Evolutionary conservation across 2,797 vertebrate genomes (phyloP).

Genomic region (Gymnoscopelus braueri): DNA sequence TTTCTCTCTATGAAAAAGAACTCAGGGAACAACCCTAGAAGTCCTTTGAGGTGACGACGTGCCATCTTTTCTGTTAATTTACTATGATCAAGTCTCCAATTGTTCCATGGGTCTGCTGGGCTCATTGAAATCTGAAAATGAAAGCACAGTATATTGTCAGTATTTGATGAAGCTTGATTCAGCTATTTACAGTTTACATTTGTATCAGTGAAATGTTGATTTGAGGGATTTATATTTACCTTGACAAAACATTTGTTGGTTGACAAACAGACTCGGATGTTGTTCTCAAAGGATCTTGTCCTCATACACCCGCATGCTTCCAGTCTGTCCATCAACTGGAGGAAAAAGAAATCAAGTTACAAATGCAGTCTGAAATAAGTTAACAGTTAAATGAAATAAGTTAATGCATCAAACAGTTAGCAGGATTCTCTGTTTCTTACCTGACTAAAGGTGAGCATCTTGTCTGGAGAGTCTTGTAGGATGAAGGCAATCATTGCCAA

Average conservation of each 20-base stretch:
- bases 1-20: conserved; percentile 30
- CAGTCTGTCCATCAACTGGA: no score
- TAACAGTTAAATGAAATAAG: not conserved
- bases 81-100: conserved; percentile 33
- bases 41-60: conserved; percentile 76
- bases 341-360: not conserved
- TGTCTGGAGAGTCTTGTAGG: conserved; percentile 71
- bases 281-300: no score
- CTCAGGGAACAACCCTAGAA: conserved; percentile 70
- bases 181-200: no score
- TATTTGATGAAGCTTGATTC: no score
- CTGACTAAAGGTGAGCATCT: conserved; percentile 76
- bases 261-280: no score
- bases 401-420: no score
- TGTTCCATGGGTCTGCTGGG: conserved; percentile 6
- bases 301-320: conserved; percentile 20
- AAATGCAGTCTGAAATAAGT: not conserved
- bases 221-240: not conserved
- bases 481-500: conserved; percentile 71
- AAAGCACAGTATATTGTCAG: no score
- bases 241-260: no score
- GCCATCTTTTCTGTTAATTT: conserved; percentile 76
- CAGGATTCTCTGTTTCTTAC: conserved; percentile 33
- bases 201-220: no score
- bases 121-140: conserved; percentile 30